Evolutionary conservation across 2,888 invertebrate genomes (phyloP), one percentile per base, ranked within the genome.

Genomic region (Gandaritis pyraliata): DNA sequence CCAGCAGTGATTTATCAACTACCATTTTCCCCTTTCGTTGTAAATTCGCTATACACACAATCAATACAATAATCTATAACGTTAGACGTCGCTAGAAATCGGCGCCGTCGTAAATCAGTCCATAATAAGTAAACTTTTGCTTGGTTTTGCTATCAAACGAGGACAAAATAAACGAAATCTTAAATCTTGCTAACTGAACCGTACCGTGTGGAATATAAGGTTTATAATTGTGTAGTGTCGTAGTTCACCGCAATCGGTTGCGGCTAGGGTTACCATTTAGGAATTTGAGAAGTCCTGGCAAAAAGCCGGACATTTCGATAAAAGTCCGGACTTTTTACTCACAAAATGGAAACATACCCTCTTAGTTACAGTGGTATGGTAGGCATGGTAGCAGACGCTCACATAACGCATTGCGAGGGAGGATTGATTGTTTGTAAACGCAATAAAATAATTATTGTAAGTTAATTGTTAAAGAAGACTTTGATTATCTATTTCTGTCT

Each of bases 221-320:
- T 46, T 53, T 47, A 50, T 55, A 61, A 51, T 56, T 36, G 50
- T 54, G 39, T 62, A 45, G 38, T 45, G 55, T 47, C 57, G 50
- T 68, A 72, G 74, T 75, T 74, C 66, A 71, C 80, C 77, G 68
- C 76, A 78, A 43, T 59, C 53, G 53, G 59, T 75, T 51, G 73
- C 73, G n/a, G n/a, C n/a, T n/a, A n/a, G n/a, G n/a, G n/a, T n/a
- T n/a, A n/a, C n/a, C n/a, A n/a, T n/a, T n/a, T n/a, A n/a, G n/a
- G n/a, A n/a, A n/a, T n/a, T n/a, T n/a, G n/a, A n/a, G n/a, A n/a
- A n/a, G n/a, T n/a, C n/a, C n/a, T n/a, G n/a, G n/a, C n/a, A n/a
- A n/a, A n/a, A n/a, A n/a, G n/a, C n/a, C n/a, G n/a, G n/a, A n/a
- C n/a, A n/a, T n/a, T n/a, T n/a, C n/a, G n/a, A n/a, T n/a, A n/a